A percentile compares a stretch with the other conserved stretches of the same genome.
Conservation (phyloP, 1,140 invertebrate genomes). For the Bombus superbus region DNA sequence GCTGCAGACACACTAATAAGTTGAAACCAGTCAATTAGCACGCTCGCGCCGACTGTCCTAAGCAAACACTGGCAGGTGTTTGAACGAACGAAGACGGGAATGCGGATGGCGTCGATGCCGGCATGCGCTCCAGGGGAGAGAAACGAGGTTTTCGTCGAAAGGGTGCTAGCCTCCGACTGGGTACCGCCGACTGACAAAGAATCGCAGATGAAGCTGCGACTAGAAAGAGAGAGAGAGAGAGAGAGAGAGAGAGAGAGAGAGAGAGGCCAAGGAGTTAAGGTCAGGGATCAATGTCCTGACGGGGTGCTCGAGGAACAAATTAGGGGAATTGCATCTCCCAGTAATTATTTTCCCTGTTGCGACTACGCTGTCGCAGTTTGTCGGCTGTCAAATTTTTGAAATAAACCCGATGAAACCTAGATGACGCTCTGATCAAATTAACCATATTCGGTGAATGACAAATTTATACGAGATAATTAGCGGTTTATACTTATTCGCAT, state of each 20-base stretch:
- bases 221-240: too few species aligned
- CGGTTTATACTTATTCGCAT: not conserved
- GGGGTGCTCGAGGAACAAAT: not conserved
- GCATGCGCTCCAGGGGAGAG: not conserved
- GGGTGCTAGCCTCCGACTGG: not conserved
- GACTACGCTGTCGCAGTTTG: too few species aligned
- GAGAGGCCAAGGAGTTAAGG: conserved; percentile 24
- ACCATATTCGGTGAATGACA: not conserved
- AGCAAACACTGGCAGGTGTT: conserved; percentile 79
- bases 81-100: conserved; percentile 67
- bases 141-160: conserved; percentile 21
- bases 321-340: not conserved
- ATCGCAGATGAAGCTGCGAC: not conserved
- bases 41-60: conserved; percentile 70
- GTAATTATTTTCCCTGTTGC: conserved; percentile 12
- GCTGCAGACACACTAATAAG: conserved; percentile 77
- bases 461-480: not conserved
- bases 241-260: not conserved
- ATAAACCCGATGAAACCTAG: not conserved
- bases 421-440: not conserved
- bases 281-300: conserved; percentile 14
- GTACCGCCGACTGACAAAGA: not conserved
- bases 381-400: not conserved
- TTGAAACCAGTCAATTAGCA: conserved; percentile 79
- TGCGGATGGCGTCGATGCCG: conserved; percentile 49